Evolutionary conservation across 1,140 invertebrate genomes (phyloP).

Genomic region (Cecropterus lyciades): DNA sequence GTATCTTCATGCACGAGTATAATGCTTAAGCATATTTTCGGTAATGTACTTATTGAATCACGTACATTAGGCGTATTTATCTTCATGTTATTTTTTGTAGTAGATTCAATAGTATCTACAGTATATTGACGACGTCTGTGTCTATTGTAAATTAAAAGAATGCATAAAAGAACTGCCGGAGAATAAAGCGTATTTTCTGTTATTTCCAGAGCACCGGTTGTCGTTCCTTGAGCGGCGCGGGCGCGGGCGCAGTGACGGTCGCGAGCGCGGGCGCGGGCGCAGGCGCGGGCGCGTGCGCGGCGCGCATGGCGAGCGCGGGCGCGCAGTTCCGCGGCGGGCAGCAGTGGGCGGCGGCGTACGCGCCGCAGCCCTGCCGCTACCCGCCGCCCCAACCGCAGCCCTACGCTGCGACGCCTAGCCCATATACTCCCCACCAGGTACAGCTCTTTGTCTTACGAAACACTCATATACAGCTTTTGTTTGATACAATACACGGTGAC

Average conservation of each 20-base stretch:
- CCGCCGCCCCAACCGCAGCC: slow-evolving; percentile 77
- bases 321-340: slow-evolving; percentile 78
- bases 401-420: slow-evolving; percentile 70
- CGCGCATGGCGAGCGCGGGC: slow-evolving; percentile 80
- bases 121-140: too few species aligned
- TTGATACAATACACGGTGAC: neutral
- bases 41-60: too few species aligned
- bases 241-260: slow-evolving; percentile 53
- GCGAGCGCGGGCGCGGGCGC: slow-evolving; percentile 30
- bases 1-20: too few species aligned
- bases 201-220: slow-evolving; percentile 69
- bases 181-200: neutral
- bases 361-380: slow-evolving; percentile 79
- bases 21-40: too few species aligned
- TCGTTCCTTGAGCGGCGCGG: slow-evolving; percentile 64
- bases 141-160: too few species aligned
- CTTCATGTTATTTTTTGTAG: too few species aligned
- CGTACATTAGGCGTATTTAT: too few species aligned
- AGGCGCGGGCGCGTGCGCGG: slow-evolving; percentile 67
- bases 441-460: neutral
- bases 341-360: slow-evolving; percentile 76
- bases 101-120: too few species aligned
- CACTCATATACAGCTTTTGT: neutral
- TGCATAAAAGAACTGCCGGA: too few species aligned
- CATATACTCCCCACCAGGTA: slow-evolving; percentile 76